Conservation (phyloP, 2,797 vertebrate species). For the Muscicapa striata region DNA sequence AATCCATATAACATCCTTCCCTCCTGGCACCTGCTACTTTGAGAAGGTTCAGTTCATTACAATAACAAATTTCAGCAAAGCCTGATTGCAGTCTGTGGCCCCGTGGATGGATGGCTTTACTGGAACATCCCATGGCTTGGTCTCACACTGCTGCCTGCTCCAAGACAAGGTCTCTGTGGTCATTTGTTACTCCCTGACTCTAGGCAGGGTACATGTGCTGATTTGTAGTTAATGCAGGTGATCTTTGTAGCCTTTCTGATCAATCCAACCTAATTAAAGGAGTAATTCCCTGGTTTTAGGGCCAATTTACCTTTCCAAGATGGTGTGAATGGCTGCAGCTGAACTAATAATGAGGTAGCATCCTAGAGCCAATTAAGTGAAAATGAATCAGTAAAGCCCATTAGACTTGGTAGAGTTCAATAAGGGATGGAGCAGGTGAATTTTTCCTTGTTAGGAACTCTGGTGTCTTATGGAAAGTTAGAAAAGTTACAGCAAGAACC, state of each 20-base stretch:
- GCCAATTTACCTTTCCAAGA: conserved; percentile 54
- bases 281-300: conserved; percentile 52
- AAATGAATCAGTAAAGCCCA: conserved; percentile 51
- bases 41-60: conserved; percentile 62
- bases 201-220: neutral
- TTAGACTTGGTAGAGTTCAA: conserved; percentile 61
- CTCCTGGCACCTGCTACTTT: conserved; percentile 62
- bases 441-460: conserved; percentile 21
- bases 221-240: conserved; percentile 46
- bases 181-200: neutral
- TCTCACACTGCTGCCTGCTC: neutral
- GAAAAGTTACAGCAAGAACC: neutral
- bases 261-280: conserved; percentile 68
- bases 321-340: conserved; percentile 45
- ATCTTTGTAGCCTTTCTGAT: conserved; percentile 63
- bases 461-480: neutral
- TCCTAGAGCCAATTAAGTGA: conserved; percentile 67
- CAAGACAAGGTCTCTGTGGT: neutral
- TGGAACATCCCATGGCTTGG: neutral
- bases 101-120: neutral
- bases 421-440: neutral
- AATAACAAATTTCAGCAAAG: conserved; percentile 42
- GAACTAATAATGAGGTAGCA: conserved; percentile 62
- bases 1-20: conserved; percentile 66
- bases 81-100: neutral